These are phyloP conservation scores for Cephalotes varians DNA, from an alignment of 2,888 invertebrate species.

Conservation along the genomic window DNA sequence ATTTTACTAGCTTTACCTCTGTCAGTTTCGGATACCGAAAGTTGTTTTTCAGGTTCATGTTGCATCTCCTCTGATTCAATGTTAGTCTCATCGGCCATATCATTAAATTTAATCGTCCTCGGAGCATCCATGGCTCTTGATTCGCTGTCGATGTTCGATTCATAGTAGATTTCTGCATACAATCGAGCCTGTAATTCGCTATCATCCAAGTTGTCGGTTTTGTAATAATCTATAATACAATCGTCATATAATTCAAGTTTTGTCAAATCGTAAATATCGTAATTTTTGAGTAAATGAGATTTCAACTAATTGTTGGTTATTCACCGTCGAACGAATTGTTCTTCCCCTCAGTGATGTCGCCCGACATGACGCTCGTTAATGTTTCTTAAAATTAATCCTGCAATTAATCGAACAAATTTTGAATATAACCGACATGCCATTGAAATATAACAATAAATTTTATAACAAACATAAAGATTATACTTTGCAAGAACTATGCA, in stretches of 20 bases:
- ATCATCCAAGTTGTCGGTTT: conserved; percentile 63
- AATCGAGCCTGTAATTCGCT: conserved; percentile 77
- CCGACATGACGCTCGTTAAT: not conserved
- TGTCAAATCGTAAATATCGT: too few relatives aligned
- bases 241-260: too few relatives aligned
- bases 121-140: not conserved
- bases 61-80: not conserved
- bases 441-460: not conserved
- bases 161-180: conserved; percentile 80
- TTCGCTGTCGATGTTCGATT: conserved; percentile 22
- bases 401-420: not conserved
- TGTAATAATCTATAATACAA: conserved; percentile 63
- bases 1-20: not conserved
- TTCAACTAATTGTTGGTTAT: not conserved
- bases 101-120: not conserved
- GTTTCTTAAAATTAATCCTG: not conserved
- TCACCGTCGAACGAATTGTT: not conserved
- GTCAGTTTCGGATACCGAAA: not conserved
- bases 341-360: not conserved
- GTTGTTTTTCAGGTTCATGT: not conserved
- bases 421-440: not conserved
- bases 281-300: not conserved
- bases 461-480: not conserved
- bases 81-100: not conserved
- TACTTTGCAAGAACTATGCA: not conserved